A percentile compares a stretch with the other conserved stretches of the same genome.
These are phyloP conservation scores for Hemiscyllium ocellatum DNA, from an alignment of 2,113 vertebrate species.

Conservation along the genomic window DNA sequence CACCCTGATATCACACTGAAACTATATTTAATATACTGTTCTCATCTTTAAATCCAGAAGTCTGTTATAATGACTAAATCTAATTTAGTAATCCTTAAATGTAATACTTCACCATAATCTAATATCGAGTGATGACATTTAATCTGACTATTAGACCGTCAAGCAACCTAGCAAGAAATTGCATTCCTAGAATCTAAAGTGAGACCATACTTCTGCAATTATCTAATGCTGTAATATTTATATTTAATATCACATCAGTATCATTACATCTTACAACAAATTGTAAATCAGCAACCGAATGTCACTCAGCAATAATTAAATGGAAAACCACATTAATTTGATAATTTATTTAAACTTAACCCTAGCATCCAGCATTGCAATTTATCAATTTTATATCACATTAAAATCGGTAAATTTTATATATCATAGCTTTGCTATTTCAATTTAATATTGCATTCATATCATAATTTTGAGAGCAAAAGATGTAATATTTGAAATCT, in stretches of 20 bases:
- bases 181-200: slow-evolving; percentile 6
- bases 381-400: background rate
- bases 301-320: slow-evolving; percentile 11
- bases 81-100: slow-evolving; percentile 2
- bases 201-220: slow-evolving; percentile 18
- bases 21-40: background rate
- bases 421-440: background rate
- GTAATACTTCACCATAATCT: slow-evolving; percentile 22
- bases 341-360: background rate
- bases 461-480: background rate
- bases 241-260: background rate
- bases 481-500: slow-evolving; percentile 3
- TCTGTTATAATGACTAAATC: background rate
- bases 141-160: background rate
- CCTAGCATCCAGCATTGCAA: background rate
- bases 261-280: background rate
- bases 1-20: background rate
- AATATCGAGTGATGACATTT: slow-evolving; percentile 8
- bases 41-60: slow-evolving; percentile 6
- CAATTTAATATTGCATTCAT: slow-evolving; percentile 18
- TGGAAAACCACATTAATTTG: slow-evolving; percentile 5
- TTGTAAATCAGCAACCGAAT: background rate
- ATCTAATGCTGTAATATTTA: slow-evolving; percentile 11
- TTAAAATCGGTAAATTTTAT: background rate
- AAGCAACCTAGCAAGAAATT: background rate